phyloP scores from a whole-genome alignment of 1,140 invertebrate species.

The Potamilus streckersoni region DNA sequence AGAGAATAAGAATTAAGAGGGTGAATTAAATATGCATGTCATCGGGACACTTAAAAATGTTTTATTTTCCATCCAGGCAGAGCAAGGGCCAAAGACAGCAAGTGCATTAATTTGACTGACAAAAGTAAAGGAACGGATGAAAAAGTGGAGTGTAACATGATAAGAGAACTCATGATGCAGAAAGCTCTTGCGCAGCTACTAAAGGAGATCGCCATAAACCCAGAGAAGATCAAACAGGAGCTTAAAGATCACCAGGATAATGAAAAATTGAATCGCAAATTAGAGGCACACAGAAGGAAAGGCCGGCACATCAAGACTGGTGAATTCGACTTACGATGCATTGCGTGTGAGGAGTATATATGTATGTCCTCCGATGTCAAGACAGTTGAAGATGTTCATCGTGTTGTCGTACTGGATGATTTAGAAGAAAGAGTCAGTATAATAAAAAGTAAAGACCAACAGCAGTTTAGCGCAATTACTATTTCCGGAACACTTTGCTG shows the following conservation, averaged over 20 bases:
- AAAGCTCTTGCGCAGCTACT: slow-evolving; percentile 33
- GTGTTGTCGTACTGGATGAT: slow-evolving; percentile 30
- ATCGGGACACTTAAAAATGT: too few species aligned
- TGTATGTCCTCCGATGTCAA: slow-evolving; percentile 36
- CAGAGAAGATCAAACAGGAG: slow-evolving; percentile 13
- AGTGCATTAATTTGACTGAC: slow-evolving; percentile 34
- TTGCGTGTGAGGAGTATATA: slow-evolving; percentile 36
- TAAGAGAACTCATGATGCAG: slow-evolving; percentile 47
- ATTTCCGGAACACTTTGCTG: slow-evolving; percentile 39
- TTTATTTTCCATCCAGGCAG: slow-evolving; percentile 30
- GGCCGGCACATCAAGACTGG: slow-evolving; percentile 9
- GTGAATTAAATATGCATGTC: too few species aligned
- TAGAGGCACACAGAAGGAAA: slow-evolving; percentile 19
- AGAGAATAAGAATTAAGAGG: too few species aligned
- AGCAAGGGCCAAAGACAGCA: slow-evolving; percentile 37
- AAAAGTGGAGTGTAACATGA: slow-evolving; percentile 44
- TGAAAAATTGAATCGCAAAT: slow-evolving; percentile 29
- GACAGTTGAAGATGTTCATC: slow-evolving; percentile 36
- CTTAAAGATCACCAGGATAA: slow-evolving; percentile 37
- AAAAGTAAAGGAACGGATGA: slow-evolving; percentile 26
- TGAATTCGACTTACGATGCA: slow-evolving; percentile 36
- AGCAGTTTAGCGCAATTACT: slow-evolving; percentile 14
- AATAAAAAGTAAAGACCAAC: background rate
- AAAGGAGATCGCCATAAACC: slow-evolving; percentile 15
- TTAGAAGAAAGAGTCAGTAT: slow-evolving; percentile 23